Percentiles rank a stretch among this genome's conserved stretches.
Conservation (phyloP, 2,888 invertebrate species). For the Leptarthrus brevirostris region DNA sequence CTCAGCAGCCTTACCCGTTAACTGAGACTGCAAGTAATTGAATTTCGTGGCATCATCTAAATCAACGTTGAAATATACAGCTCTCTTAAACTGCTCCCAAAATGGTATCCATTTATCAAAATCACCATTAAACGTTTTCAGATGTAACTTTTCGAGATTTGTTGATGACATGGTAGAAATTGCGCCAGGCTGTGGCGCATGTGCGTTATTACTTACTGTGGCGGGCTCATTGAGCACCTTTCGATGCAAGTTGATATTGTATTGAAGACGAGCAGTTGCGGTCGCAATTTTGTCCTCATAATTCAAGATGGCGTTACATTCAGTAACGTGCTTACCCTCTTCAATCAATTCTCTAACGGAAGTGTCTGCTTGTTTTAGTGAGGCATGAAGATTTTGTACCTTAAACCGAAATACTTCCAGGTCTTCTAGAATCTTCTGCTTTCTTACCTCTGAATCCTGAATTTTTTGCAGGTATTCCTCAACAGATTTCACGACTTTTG, state of each 20-base stretch:
- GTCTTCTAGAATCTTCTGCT: not conserved
- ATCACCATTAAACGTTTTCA: not conserved
- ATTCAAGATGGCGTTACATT: not conserved
- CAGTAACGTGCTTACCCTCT: too few relatives aligned
- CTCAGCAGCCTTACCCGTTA: too few relatives aligned
- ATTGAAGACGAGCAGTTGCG: too few relatives aligned
- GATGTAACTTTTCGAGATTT: too few relatives aligned
- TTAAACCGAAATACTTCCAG: not conserved
- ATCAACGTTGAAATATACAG: slow-evolving; percentile 14
- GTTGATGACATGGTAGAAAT: too few relatives aligned
- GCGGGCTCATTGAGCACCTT: not conserved
- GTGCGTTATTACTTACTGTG: too few relatives aligned
- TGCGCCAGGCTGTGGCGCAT: too few relatives aligned
- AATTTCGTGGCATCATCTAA: too few relatives aligned
- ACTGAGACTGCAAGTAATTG: too few relatives aligned
- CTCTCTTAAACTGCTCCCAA: not conserved
- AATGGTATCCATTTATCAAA: slow-evolving; percentile 3
- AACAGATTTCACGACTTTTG: not conserved
- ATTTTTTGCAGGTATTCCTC: not conserved
- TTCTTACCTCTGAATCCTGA: not conserved
- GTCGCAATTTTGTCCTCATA: not conserved
- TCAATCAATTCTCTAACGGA: not conserved
- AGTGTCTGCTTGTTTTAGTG: too few relatives aligned
- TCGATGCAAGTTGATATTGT: too few relatives aligned
- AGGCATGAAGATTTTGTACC: not conserved